A percentile compares a stretch with the other conserved stretches of the same genome.
These are phyloP conservation scores for Silurus asotus DNA, from an alignment of 2,113 vertebrate species.

Conservation along the genomic window DNA sequence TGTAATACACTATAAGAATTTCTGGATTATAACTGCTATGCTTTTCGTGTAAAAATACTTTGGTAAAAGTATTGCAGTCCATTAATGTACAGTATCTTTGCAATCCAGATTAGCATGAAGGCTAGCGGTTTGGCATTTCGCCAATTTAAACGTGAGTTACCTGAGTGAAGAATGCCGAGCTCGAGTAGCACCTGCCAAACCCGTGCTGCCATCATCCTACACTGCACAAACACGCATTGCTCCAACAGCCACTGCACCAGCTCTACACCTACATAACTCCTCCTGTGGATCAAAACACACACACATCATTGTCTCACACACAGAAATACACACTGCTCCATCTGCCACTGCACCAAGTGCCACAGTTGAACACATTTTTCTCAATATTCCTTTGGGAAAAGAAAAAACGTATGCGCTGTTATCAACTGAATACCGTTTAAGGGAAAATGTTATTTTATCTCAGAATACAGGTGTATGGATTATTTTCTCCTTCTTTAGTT, in stretches of 20 bases:
- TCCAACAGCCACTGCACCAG: conserved; percentile 95
- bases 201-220: conserved; percentile 82
- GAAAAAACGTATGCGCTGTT: background rate
- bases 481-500: background rate
- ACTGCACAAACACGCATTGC: conserved; percentile 88
- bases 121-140: background rate
- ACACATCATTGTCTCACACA: conserved; percentile 5
- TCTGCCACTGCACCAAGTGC: background rate
- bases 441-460: background rate
- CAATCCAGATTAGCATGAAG: background rate
- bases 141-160: conserved; percentile 64
- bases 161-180: conserved; percentile 91
- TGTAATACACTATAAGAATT: too few species aligned
- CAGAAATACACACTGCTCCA: background rate
- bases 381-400: background rate
- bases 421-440: background rate
- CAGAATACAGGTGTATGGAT: background rate
- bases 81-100: too few species aligned
- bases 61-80: too few species aligned
- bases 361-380: background rate
- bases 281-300: conserved; percentile 72
- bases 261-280: conserved; percentile 91
- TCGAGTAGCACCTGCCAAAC: conserved; percentile 97
- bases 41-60: too few species aligned
- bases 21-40: too few species aligned